Conservation (phyloP, 2,113 vertebrate genomes). For the Tapirus terrestris region DNA sequence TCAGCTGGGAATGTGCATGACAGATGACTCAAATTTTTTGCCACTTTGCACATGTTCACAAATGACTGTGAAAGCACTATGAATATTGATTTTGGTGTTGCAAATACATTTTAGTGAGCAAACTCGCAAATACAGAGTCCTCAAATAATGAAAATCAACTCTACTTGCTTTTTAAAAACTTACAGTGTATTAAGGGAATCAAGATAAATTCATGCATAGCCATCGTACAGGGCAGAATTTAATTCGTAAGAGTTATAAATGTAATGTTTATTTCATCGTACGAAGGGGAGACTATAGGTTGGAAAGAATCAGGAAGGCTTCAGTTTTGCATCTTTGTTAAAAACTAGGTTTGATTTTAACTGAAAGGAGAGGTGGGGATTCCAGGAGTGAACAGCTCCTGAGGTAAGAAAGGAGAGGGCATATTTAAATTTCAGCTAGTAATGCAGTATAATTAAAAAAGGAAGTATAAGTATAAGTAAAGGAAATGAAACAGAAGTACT, state of each 20-base stretch:
- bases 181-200: not conserved
- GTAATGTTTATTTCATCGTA: not conserved
- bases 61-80: not conserved
- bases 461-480: not conserved
- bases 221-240: not conserved
- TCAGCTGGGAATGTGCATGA: not conserved
- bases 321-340: slow-evolving; percentile 8
- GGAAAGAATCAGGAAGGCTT: not conserved
- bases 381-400: not conserved
- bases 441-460: not conserved
- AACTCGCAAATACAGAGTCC: not conserved
- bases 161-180: slow-evolving; percentile 2
- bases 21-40: not conserved
- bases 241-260: not conserved
- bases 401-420: not conserved
- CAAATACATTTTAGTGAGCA: not conserved
- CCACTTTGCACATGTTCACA: not conserved
- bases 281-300: not conserved
- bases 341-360: slow-evolving; percentile 21
- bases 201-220: not conserved
- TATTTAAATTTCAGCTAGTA: not conserved
- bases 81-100: slow-evolving; percentile 6
- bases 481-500: not conserved
- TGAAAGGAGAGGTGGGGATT: not conserved
- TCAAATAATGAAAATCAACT: not conserved